These are phyloP conservation scores for Heliconius congener DNA, from an alignment of 1,140 invertebrate genomes.

Conservation along the genomic window DNA sequence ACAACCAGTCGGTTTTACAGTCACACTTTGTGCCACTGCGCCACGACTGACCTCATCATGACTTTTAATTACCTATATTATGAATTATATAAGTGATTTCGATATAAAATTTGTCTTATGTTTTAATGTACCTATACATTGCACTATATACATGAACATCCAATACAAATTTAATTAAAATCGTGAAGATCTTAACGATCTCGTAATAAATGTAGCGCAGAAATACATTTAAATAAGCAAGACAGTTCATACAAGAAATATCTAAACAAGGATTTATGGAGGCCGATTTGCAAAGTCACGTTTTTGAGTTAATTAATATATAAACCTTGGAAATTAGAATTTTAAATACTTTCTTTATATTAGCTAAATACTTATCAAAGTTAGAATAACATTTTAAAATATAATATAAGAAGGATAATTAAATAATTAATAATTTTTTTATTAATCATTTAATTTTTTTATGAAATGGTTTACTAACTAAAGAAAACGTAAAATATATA, in stretches of 20 bases:
- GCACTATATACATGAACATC: not conserved
- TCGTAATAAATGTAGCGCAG: not conserved
- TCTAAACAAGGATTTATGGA: conserved; percentile 7
- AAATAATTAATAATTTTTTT: too few relatives aligned
- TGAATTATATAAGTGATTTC: too few relatives aligned
- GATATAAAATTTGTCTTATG: too few relatives aligned
- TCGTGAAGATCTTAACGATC: not conserved
- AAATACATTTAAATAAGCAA: not conserved
- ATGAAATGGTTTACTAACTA: too few relatives aligned
- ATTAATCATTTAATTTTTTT: too few relatives aligned
- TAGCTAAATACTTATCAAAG: not conserved
- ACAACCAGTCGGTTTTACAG: too few relatives aligned
- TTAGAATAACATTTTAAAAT: not conserved
- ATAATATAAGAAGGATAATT: too few relatives aligned
- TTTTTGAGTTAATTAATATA: not conserved
- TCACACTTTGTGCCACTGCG: too few relatives aligned
- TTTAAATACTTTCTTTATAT: not conserved
- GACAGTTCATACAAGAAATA: not conserved
- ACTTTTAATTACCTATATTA: too few relatives aligned
- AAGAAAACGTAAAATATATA: too few relatives aligned
- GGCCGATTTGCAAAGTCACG: conserved; percentile 5
- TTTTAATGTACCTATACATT: too few relatives aligned
- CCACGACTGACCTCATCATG: too few relatives aligned
- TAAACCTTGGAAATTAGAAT: not conserved
- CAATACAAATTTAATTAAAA: not conserved